These are phyloP conservation scores for Percopsis transmontana DNA, from an alignment of 2,113 vertebrate species.

Conservation along the genomic window DNA sequence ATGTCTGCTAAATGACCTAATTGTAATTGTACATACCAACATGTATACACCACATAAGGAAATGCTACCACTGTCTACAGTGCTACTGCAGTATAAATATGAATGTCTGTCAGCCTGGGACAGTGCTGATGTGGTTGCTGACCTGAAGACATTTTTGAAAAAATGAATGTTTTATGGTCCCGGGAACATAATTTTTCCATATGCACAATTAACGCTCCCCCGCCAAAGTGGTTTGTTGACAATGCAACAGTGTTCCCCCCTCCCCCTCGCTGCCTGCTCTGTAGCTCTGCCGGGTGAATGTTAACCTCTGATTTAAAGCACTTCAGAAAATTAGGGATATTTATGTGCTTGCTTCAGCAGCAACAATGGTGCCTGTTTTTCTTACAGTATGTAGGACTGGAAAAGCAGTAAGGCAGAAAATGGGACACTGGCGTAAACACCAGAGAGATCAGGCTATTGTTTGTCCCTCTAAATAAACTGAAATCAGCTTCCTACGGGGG, in stretches of 20 bases:
- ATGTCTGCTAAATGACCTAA: too few relatives aligned
- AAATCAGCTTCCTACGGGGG: constrained; percentile 47
- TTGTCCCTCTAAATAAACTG: constrained; percentile 59
- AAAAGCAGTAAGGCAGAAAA: constrained; percentile 44
- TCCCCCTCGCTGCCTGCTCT: neutral
- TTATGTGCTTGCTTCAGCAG: constrained; percentile 30
- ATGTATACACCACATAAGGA: too few relatives aligned
- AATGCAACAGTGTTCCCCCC: neutral
- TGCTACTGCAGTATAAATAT: too few relatives aligned
- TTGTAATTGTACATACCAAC: too few relatives aligned
- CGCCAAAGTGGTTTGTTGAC: neutral
- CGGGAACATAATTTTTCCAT: too few relatives aligned
- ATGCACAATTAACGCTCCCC: neutral
- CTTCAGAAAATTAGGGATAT: constrained; percentile 8
- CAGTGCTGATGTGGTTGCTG: too few relatives aligned
- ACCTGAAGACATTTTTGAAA: too few relatives aligned
- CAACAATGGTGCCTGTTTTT: constrained; percentile 9
- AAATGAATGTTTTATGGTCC: too few relatives aligned
- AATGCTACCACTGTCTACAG: too few relatives aligned
- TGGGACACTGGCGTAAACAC: constrained; percentile 55
- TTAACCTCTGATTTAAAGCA: constrained; percentile 43
- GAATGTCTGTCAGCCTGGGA: too few relatives aligned
- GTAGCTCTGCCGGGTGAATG: constrained; percentile 26
- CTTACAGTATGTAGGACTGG: constrained; percentile 36
- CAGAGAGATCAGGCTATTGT: constrained; percentile 58